Base-by-base conservation (phyloP, 2,888 invertebrate species). In the Subacronicta megacephala region DNA sequence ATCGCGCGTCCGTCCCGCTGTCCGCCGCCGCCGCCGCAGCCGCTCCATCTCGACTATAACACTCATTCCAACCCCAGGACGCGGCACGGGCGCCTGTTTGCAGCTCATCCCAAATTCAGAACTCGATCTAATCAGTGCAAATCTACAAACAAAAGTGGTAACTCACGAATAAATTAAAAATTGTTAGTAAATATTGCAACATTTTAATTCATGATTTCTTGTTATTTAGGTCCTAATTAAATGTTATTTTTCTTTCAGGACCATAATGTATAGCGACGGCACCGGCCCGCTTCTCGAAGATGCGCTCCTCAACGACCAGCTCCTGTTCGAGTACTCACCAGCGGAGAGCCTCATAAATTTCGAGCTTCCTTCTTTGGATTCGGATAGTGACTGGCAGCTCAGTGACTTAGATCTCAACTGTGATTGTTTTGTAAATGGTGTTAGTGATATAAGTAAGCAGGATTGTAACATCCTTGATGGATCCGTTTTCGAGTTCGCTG, bases 261-360 rank as follows among this genome's bases (percentile, higher is more conserved):
- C 61, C 57, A 88, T 62, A 57, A 93, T 93, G 93, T 89, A 85
- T 70, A 85, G 85, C 58, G 92, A 93, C 62, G 82, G 80, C 58
- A 81, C 78, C 69, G 84, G 85, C 51, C 75, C 83, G 47, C 77
- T 86, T 57, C 77, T 89, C 20, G 90, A 91, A 62, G 92, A 92
- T 51, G 88, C 83, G 23, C 83, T 92, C 17, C 81, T 92, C 45
- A 88, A 82, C 60, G 93, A 93, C 61, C 88, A 90, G 64, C 88
- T 88, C 2, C 82, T 92, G 18, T 93, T 92, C 71, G 91, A 93
- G 69, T 89, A 88, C 69, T 93, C 93, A 5, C 93, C 93, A 57
- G 90, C 87, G 7, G 94, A 93, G 66, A 93, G 90, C 53, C 90
- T 94, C 65, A 89, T 92, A 67, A 93, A 93, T 81, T 93, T 93